These are phyloP conservation scores for Catajapyx aquilonaris DNA, from an alignment of 1,140 invertebrate genomes.

Conservation along the genomic window DNA sequence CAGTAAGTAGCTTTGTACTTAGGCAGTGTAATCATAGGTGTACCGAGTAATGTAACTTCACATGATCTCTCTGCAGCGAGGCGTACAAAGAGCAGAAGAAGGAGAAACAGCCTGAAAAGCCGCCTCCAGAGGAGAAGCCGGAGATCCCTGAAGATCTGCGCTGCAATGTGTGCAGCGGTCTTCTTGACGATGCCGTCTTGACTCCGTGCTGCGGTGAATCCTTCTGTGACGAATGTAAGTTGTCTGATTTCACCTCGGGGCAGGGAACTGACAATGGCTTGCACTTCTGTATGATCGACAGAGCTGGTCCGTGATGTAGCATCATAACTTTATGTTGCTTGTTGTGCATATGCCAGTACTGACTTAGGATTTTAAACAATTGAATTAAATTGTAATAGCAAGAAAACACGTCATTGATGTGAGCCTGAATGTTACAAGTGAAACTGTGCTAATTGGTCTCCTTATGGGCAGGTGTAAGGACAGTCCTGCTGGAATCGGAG, in stretches of 20 bases:
- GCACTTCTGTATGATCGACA: too few species aligned
- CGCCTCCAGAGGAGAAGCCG: constrained; percentile 31
- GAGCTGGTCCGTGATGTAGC: too few species aligned
- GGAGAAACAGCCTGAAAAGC: constrained; percentile 30
- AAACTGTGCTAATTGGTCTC: too few species aligned
- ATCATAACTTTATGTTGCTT: too few species aligned
- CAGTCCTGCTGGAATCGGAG: constrained; percentile 70
- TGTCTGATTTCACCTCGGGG: too few species aligned
- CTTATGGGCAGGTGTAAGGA: constrained; percentile 50
- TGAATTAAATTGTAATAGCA: too few species aligned
- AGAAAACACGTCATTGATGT: too few species aligned
- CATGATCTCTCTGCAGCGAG: constrained; percentile 33
- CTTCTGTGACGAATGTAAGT: constrained; percentile 94
- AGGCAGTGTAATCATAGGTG: background rate
- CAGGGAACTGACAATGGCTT: too few species aligned
- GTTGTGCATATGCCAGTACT: too few species aligned
- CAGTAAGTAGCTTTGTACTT: constrained; percentile 37
- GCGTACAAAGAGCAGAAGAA: constrained; percentile 54
- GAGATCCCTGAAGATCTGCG: constrained; percentile 75
- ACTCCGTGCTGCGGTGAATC: constrained; percentile 94
- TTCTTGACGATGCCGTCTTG: constrained; percentile 88
- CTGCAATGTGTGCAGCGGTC: constrained; percentile 76
- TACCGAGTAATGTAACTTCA: background rate
- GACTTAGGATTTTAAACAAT: too few species aligned
- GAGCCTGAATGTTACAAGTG: too few species aligned